Conservation (phyloP, 2,797 vertebrate species). For the Karalla daura region DNA sequence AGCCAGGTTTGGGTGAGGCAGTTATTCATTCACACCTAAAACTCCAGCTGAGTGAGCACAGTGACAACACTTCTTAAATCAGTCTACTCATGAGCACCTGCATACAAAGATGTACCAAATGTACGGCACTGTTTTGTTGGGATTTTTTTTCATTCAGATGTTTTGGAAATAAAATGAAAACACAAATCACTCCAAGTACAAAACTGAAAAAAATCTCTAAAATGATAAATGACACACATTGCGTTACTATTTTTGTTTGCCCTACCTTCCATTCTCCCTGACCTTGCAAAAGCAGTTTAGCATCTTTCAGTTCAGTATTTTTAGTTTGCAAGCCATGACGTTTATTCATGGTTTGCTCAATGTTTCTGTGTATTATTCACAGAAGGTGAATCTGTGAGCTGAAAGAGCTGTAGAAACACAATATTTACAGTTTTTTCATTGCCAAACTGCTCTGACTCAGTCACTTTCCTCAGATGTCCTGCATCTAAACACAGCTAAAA, state of each 20-base stretch:
- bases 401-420: neutral
- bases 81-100: neutral
- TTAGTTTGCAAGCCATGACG: no score
- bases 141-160: neutral
- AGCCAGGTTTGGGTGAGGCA: neutral
- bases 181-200: no score
- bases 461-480: neutral
- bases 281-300: neutral
- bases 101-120: neutral
- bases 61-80: neutral
- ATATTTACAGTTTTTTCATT: neutral
- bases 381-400: no score
- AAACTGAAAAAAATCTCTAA: no score
- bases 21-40: neutral
- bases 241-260: no score
- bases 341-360: neutral
- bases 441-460: neutral
- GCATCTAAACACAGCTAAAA: neutral
- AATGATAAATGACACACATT: no score
- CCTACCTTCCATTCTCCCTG: neutral
- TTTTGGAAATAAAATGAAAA: no score
- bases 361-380: no score
- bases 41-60: neutral
- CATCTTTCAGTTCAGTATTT: neutral
- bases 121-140: no score